Conservation (phyloP, 2,797 vertebrate species). For the Merluccius polli region DNA sequence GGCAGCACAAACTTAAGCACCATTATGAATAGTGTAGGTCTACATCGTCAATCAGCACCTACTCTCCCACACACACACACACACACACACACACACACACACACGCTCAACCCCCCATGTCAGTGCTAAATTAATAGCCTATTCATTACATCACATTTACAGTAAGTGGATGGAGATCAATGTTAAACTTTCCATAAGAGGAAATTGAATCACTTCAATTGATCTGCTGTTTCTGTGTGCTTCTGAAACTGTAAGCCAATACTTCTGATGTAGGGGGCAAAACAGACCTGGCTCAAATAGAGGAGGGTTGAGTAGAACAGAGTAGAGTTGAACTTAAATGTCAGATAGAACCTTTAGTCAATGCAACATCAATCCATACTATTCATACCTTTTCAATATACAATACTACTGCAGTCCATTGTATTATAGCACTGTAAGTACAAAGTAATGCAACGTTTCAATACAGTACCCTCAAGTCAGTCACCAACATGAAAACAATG, state of each 20-base stretch:
- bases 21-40: neutral
- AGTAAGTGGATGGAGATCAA: slow-evolving; percentile 58
- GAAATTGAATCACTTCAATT: slow-evolving; percentile 52
- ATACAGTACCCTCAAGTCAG: neutral
- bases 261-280: slow-evolving; percentile 9
- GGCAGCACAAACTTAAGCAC: neutral
- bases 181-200: slow-evolving; percentile 42
- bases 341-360: neutral
- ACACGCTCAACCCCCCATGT: neutral
- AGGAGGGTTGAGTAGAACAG: neutral
- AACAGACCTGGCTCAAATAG: neutral
- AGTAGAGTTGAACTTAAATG: neutral
- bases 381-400: no score
- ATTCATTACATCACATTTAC: slow-evolving; percentile 53
- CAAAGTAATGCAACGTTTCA: neutral
- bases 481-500: neutral
- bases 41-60: neutral
- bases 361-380: no score
- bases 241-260: slow-evolving; percentile 29
- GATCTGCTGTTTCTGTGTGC: slow-evolving; percentile 38
- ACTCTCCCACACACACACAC: neutral
- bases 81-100: neutral
- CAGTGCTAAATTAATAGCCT: slow-evolving; percentile 49
- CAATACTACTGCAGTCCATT: no score
- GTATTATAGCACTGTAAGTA: neutral